A percentile compares a stretch with the other conserved stretches of the same genome.
These are phyloP conservation scores for Sinohyriopsis cumingii DNA, from an alignment of 2,888 invertebrate species.

Conservation along the genomic window DNA sequence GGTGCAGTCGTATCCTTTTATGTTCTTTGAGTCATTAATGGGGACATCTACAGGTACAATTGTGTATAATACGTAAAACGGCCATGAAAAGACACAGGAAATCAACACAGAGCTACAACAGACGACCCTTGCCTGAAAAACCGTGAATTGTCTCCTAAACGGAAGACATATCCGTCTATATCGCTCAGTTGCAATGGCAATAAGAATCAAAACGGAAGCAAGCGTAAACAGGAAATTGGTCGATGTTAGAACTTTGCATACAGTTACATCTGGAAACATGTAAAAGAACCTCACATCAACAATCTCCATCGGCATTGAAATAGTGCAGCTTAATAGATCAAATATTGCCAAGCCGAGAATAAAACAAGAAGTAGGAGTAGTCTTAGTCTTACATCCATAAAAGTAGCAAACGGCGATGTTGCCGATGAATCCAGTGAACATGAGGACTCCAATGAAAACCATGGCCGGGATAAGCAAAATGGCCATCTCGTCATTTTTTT, in stretches of 20 bases:
- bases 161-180: conserved; percentile 38
- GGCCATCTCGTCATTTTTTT: conserved; percentile 41
- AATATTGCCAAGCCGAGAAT: conserved; percentile 49
- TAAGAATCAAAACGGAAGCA: conserved; percentile 43
- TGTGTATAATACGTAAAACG: conserved; percentile 34
- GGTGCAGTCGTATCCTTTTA: conserved; percentile 37
- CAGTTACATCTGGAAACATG: conserved; percentile 40
- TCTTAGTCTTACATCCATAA: conserved; percentile 41
- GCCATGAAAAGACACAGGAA: conserved; percentile 26
- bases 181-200: conserved; percentile 51
- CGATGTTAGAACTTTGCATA: conserved; percentile 51
- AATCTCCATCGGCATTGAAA: conserved; percentile 57
- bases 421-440: conserved; percentile 50
- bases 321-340: conserved; percentile 47
- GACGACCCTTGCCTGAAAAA: conserved; percentile 30
- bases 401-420: conserved; percentile 52
- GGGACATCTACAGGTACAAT: conserved; percentile 20
- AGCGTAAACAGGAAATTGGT: conserved; percentile 40
- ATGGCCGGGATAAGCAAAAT: conserved; percentile 48
- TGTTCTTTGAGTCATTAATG: not conserved
- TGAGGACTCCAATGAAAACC: conserved; percentile 41
- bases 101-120: conserved; percentile 25
- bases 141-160: conserved; percentile 33
- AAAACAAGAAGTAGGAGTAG: conserved; percentile 46
- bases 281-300: conserved; percentile 50